Evolutionary conservation across 1,140 invertebrate species (phyloP).

Genomic region (Eriocheir sinensis): DNA sequence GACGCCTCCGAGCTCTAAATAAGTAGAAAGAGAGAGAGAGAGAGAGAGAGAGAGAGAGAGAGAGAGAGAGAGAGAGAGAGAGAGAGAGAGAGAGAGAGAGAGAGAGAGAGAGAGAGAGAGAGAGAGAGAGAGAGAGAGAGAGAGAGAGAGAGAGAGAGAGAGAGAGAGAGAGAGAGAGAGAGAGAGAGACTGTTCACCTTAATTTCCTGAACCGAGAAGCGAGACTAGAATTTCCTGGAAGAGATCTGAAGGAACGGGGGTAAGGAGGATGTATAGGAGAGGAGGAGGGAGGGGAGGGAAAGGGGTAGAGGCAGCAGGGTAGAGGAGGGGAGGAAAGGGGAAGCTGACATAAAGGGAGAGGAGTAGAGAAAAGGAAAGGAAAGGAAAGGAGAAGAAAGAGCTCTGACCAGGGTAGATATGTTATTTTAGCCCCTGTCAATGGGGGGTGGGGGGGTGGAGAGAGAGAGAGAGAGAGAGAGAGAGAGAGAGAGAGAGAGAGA

Average conservation of each 20-base stretch:
- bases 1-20: neutral
- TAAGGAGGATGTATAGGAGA: constrained; percentile 7
- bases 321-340: neutral
- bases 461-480: no score
- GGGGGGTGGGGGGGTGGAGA: no score
- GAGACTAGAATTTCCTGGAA: neutral
- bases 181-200: neutral
- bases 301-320: neutral
- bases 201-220: neutral
- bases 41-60: neutral
- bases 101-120: neutral
- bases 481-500: no score
- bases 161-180: constrained; percentile 47
- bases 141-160: constrained; percentile 42
- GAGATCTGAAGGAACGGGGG: neutral
- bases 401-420: no score
- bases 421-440: no score
- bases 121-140: constrained; percentile 1
- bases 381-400: no score
- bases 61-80: neutral
- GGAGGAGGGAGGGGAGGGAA: neutral
- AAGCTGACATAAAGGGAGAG: no score
- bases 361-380: neutral
- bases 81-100: neutral
- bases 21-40: neutral